A percentile compares a stretch with the other conserved stretches of the same genome.
These are phyloP conservation scores for Drosophila ficusphila DNA, from an alignment of 1,140 invertebrate species.

Conservation along the genomic window DNA sequence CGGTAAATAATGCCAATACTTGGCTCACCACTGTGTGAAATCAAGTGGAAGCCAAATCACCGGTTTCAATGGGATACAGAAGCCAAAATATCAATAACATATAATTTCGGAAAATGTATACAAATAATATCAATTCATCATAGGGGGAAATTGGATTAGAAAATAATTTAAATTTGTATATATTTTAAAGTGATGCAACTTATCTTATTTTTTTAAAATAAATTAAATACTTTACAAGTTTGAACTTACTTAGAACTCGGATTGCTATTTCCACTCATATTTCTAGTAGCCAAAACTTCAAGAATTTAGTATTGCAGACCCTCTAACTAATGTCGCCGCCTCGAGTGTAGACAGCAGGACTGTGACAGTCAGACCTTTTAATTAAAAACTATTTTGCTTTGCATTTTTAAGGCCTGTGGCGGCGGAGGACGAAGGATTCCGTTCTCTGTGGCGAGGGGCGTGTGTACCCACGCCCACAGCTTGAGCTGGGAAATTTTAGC, in stretches of 20 bases:
- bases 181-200: no score
- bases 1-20: neutral
- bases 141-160: no score
- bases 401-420: slow-evolving; percentile 66
- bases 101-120: no score
- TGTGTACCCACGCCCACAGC: slow-evolving; percentile 55
- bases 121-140: no score
- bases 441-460: slow-evolving; percentile 25
- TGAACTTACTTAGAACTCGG: no score
- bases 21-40: neutral
- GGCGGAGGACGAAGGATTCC: neutral
- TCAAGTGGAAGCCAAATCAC: no score
- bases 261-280: no score
- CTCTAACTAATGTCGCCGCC: slow-evolving; percentile 36
- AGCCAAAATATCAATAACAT: no score
- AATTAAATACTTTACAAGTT: no score
- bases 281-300: neutral
- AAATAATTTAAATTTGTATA: no score
- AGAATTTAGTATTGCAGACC: neutral
- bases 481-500: slow-evolving; percentile 72
- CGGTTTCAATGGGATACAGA: no score
- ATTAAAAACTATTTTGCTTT: slow-evolving; percentile 83
- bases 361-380: slow-evolving; percentile 69
- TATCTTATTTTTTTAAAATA: no score
- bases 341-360: slow-evolving; percentile 44